These are phyloP conservation scores for Eupithecia tripunctaria DNA, from an alignment of 2,888 invertebrate genomes.

Conservation along the genomic window DNA sequence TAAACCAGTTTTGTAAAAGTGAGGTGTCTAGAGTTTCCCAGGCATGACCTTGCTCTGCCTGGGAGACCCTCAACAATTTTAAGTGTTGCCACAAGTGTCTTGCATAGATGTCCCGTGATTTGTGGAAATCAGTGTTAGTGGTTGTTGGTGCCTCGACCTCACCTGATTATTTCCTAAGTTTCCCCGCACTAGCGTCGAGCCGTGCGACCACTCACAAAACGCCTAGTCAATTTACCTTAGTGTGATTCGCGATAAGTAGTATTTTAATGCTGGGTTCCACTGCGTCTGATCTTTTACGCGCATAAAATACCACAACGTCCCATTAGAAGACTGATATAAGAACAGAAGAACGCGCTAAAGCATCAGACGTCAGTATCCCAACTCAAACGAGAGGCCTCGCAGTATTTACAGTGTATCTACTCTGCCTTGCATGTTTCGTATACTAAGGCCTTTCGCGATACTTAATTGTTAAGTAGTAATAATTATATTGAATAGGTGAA, in stretches of 20 bases:
- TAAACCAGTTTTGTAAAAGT: not conserved
- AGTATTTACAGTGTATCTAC: constrained; percentile 49
- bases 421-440: constrained; percentile 35
- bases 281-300: constrained; percentile 10
- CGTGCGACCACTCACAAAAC: constrained; percentile 77
- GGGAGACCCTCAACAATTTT: not conserved
- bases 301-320: not conserved
- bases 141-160: constrained; percentile 27
- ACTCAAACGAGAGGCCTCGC: constrained; percentile 44
- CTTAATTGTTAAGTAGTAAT: constrained; percentile 83
- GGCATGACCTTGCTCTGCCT: not conserved
- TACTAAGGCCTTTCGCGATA: constrained; percentile 71
- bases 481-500: constrained; percentile 83
- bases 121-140: constrained; percentile 16
- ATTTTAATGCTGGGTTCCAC: constrained; percentile 51
- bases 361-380: not conserved
- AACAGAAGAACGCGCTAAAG: not conserved
- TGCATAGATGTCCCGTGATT: constrained; percentile 21
- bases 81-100: not conserved
- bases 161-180: constrained; percentile 34
- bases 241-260: constrained; percentile 84
- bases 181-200: constrained; percentile 45
- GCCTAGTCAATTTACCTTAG: constrained; percentile 85
- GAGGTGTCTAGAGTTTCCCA: not conserved
- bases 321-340: constrained; percentile 1